Evolutionary conservation across 2,797 vertebrate species (phyloP).

Genomic region (Propithecus deckenii): DNA sequence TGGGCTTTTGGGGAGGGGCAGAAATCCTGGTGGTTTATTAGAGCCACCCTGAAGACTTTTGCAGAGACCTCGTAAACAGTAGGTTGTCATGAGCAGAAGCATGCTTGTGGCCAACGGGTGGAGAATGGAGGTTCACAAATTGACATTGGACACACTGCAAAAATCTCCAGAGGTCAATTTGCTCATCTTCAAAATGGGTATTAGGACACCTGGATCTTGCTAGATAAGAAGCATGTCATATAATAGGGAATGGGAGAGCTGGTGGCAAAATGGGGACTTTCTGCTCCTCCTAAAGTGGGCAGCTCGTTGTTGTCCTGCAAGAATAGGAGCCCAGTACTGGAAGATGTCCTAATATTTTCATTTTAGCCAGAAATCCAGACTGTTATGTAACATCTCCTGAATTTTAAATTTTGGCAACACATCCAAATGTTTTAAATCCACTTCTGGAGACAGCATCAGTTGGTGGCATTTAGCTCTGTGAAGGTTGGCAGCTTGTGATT

Average conservation of each 20-base stretch:
- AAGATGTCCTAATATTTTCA: background rate
- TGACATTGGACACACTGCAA: background rate
- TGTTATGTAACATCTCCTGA: background rate
- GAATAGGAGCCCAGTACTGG: background rate
- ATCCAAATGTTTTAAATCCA: background rate
- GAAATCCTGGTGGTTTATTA: background rate
- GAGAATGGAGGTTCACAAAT: background rate
- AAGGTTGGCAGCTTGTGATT: background rate
- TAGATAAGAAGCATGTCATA: background rate
- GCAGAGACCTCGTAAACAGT: background rate
- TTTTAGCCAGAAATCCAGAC: background rate
- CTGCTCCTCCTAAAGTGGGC: fast-evolving
- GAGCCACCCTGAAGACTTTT: background rate
- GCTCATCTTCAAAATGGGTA: background rate
- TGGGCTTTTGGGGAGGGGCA: background rate
- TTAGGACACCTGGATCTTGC: background rate
- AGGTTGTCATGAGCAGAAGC: fast-evolving
- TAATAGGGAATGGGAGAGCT: background rate
- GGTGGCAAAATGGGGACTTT: background rate
- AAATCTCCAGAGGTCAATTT: background rate
- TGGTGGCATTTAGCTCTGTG: background rate
- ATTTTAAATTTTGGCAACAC: background rate
- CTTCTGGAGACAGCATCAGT: fast-evolving
- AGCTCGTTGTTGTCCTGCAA: background rate
- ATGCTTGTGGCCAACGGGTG: too few species aligned